These are phyloP conservation scores for Acyrthosiphon pisum DNA, from an alignment of 1,140 invertebrate species.

Conservation along the genomic window DNA sequence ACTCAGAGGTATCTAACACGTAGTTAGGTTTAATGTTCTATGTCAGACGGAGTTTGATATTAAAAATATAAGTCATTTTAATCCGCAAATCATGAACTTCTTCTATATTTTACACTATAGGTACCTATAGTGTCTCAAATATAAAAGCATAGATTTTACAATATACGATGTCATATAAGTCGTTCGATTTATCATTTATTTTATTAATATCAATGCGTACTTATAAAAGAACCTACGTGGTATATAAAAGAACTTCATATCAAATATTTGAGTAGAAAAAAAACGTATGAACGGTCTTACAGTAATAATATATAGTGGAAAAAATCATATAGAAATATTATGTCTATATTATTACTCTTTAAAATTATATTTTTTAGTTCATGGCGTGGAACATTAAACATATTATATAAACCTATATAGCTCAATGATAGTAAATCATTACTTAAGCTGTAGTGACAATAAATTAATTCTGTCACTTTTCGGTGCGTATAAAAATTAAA, in stretches of 20 bases:
- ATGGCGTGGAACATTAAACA: not conserved
- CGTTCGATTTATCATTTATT: not conserved
- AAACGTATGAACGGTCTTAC: not conserved
- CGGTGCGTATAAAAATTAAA: not conserved
- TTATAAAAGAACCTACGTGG: too few species aligned
- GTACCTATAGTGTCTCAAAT: not conserved
- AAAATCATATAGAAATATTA: not conserved
- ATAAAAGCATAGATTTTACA: not conserved
- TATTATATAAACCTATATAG: too few species aligned
- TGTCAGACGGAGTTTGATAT: not conserved
- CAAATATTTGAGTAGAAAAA: not conserved
- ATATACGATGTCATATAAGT: not conserved
- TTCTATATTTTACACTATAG: not conserved
- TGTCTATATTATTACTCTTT: not conserved
- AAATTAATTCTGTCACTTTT: too few species aligned
- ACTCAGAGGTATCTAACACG: too few species aligned
- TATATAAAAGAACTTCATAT: not conserved
- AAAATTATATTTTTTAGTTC: not conserved
- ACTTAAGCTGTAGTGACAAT: too few species aligned
- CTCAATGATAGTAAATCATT: too few species aligned
- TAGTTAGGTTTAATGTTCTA: not conserved
- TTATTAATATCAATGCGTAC: not conserved
- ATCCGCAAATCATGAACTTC: not conserved
- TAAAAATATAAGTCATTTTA: not conserved
- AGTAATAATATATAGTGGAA: not conserved